Conservation (phyloP, 2,113 vertebrate genomes). For the Podarcis muralis region DNA sequence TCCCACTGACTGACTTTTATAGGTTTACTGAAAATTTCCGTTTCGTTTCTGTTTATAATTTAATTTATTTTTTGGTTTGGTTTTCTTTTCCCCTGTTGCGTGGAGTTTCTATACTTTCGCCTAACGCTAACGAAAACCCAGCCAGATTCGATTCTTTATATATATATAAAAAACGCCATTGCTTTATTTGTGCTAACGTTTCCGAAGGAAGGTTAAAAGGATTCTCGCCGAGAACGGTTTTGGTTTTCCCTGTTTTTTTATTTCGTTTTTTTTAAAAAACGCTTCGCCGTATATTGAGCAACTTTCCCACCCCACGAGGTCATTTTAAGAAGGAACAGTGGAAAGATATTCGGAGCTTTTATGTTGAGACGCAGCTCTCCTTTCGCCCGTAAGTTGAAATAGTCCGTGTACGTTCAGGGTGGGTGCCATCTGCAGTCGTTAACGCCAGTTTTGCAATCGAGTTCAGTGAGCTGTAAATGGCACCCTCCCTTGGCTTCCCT, state of each 20-base stretch:
- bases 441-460: neutral
- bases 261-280: conserved; percentile 6
- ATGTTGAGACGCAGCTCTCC: conserved; percentile 51
- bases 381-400: conserved; percentile 52
- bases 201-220: conserved; percentile 17
- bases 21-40: conserved; percentile 24
- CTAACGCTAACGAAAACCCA: conserved; percentile 19
- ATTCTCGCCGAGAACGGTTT: conserved; percentile 33
- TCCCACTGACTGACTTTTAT: neutral
- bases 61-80: conserved; percentile 29
- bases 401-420: conserved; percentile 26
- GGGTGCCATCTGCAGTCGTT: neutral
- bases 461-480: conserved; percentile 30
- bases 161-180: neutral
- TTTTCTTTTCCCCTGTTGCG: conserved; percentile 42
- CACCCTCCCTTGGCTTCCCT: conserved; percentile 60
- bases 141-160: conserved; percentile 6
- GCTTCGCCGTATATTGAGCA: conserved; percentile 36
- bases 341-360: conserved; percentile 51
- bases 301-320: conserved; percentile 59
- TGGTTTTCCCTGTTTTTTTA: conserved; percentile 33
- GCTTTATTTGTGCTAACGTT: conserved; percentile 19
- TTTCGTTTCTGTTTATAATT: neutral
- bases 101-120: conserved; percentile 22
- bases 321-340: conserved; percentile 55